These are phyloP conservation scores for Babyrousa celebensis DNA, from an alignment of 2,797 vertebrate species.

Conservation along the genomic window DNA sequence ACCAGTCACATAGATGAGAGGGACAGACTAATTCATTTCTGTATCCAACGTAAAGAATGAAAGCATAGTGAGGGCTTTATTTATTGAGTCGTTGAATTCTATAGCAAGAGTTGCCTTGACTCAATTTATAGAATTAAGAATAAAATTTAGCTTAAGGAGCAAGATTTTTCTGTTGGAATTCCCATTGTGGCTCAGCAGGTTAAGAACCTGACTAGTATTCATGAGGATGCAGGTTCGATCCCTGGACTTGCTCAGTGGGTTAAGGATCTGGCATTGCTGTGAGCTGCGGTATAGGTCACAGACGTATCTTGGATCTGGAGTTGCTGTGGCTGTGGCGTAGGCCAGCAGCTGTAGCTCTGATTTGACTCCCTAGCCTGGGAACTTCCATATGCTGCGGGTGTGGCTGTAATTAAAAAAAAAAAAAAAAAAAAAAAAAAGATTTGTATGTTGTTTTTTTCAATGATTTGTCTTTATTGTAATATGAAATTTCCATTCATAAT, in stretches of 20 bases:
- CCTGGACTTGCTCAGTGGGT: no score
- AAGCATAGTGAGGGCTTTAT: neutral
- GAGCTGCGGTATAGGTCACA: no score
- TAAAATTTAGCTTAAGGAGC: neutral
- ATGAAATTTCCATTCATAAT: conserved; percentile 44
- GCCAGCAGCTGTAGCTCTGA: no score
- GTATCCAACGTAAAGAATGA: neutral
- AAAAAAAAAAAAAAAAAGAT: neutral
- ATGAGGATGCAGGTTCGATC: no score
- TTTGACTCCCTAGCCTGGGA: no score
- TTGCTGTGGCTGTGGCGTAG: no score
- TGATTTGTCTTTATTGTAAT: conserved; percentile 2
- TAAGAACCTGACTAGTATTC: no score
- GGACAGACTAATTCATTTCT: neutral
- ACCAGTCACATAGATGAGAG: neutral
- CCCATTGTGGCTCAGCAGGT: no score
- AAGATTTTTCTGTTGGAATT: conserved; percentile 31
- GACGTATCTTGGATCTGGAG: no score
- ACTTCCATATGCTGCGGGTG: no score
- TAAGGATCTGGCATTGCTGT: no score
- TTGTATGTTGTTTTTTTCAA: conserved; percentile 42
- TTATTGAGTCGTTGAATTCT: conserved; percentile 47
- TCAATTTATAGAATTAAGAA: conserved; percentile 47
- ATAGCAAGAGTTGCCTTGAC: neutral
- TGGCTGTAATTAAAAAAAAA: no score